Evolutionary conservation across 2,113 vertebrate species (phyloP), one percentile per base, ranked within the genome.

Genomic region (Turdus rufiventris): DNA sequence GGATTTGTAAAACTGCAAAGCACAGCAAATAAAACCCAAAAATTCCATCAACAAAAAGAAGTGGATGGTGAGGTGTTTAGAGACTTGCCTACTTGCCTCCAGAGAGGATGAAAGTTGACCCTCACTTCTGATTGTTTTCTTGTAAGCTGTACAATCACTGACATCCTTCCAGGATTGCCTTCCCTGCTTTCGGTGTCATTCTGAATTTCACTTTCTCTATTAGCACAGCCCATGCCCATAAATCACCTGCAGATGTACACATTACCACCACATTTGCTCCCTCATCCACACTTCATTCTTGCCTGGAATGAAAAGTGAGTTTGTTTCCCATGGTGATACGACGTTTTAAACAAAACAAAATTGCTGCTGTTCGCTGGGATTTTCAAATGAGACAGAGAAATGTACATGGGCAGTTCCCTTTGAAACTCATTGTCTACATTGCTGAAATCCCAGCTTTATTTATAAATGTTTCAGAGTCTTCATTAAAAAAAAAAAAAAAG

Each of bases 121-220:
- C 18, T 67, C 12, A 40, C 15, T 86, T 79, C 48, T 75, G 25
- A 60, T 71, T 79, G 6, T n/a, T 95, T 85, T 65, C n/a, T 76
- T 17, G 1, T 63, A 65, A 81, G 73, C 51, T 88, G 60, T 21
- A 47, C 50, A 40, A 38, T n/a, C 53, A 60, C 34, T 38, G 29
- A 47, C 54, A 83, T 77, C 70, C 16, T 79, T 88, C 56, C 61
- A 74, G 31, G 20, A 70, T 74, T 83, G 43, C n/a, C 47, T 78
- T 91, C 17, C 14, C 25, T 60, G 47, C 63, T 94, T 18, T 53
- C 0, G 0, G 5, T 51, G 24, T 56, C 0, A 0, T 65, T 84
- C 36, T 66, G 56, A 80, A 66, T 72, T 74, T 70, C 5, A 7
- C 31, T 58, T 76, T 38, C 26, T 67, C 67, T 70, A 42, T 80